Evolutionary conservation across 2,113 vertebrate genomes (phyloP), one percentile per base, ranked within the genome.

Genomic region (Eulacestoma nigropectus): DNA sequence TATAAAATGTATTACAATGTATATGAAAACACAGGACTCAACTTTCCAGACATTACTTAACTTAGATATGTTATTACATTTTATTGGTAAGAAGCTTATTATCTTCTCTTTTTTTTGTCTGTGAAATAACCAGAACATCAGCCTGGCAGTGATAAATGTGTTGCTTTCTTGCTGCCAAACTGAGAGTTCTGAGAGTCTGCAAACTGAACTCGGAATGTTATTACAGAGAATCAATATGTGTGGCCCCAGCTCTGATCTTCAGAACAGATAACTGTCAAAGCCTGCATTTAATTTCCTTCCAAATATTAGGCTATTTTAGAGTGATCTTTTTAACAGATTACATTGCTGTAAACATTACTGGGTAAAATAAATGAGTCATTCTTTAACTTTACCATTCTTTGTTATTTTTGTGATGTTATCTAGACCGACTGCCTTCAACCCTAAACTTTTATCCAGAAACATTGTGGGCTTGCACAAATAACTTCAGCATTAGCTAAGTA

Each of bases 271-370:
- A 70, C 64, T 88, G 69, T 90, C 91, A 91, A 87, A 94, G 91
- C 77, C 87, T 96, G 88, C 50, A 87, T 98, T 98, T 98, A 94
- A 98, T 98, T 98, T 98, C 98, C 98, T 98, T 92, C 93, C 96
- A 97, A 97, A 98, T 98, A 98, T 98, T 95, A 98, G 91, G 53
- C 53, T 97, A 27, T 96, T 97, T 95, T 91, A 63, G 94, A 96
- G 85, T 94, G 68, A 92, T 91, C 76, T 41, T 77, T 82, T 62
- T 74, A 94, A 76, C 92, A 94, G 97, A 98, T 98, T 95, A 92
- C n/a, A 20, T 69, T 89, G 76, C 81, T 97, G 79, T 97, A 95
- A 97, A 96, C 95, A 96, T 95, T 92, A 89, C 94, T 83, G 74
- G 95, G 89, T 96, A 82, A 97, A 98, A 97, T 80, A 96, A 92